Evolutionary conservation across 2,113 vertebrate species (phyloP), one percentile per base, ranked within the genome.

Genomic region (Naja naja): DNA sequence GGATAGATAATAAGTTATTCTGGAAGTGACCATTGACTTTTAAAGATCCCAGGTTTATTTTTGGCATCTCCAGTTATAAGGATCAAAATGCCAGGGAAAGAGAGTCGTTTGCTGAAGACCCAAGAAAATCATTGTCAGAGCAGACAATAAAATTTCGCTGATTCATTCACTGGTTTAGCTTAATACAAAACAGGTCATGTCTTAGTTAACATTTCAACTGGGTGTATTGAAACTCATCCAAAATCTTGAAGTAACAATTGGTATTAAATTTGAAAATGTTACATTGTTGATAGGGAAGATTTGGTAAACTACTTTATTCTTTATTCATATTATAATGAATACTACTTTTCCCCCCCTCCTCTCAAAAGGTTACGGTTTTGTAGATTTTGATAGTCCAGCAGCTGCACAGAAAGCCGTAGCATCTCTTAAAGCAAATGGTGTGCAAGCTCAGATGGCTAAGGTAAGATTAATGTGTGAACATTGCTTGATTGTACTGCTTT

Each of bases 401-500:
- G 99, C 99, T n/a, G 99, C 99, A 93, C 99, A 99, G 98, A 99
- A 99, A 97, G 99, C 99, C 20, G 99, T 99, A 96, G 98, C 98
- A 16, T 99, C 99, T 95, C 98, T 99, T 95, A 99, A 99, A 97
- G 99, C 99, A 96, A 99, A 98, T 94, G 99, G 99, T 0, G 99
- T 99, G 85, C 99, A 99, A 97, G 99, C 99, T 0, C 99, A 99
- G 98, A 99, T 99, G 99, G 99, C 99, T 95, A 99, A 99, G 98
- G 99, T 99, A 99, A 97, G 97, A 92, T 1, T 47, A 85, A 1
- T 20, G n/a, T 52, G 22, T 14, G 4, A 87, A 64, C n/a, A 9
- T 14, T 87, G 39, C 10, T 23, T 60, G 6, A 16, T 39, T 90
- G 4, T 81, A 12, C 9, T 87, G 87, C 49, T 49, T 89, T 90